phyloP scores from a whole-genome alignment of 2,888 invertebrate genomes.

The Melanophora roralis region DNA sequence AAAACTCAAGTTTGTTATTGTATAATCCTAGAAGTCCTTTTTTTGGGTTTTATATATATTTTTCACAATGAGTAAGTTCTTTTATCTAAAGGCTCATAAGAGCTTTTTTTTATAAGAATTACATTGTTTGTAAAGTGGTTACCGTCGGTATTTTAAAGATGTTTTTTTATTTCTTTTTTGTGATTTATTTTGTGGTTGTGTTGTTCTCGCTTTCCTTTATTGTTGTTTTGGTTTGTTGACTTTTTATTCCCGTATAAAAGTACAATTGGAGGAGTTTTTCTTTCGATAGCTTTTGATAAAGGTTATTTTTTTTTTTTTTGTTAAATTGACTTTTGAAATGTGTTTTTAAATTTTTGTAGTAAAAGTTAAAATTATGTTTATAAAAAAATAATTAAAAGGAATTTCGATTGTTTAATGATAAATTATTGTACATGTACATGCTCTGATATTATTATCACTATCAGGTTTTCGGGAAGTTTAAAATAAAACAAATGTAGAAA shows the following conservation, averaged over 20 bases:
- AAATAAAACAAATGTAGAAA: no score
- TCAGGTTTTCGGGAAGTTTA: no score
- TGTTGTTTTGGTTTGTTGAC: constrained; percentile 26
- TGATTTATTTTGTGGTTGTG: constrained; percentile 40
- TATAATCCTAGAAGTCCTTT: neutral
- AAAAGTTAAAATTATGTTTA: no score
- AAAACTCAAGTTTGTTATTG: constrained; percentile 38
- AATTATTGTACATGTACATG: no score
- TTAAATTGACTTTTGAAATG: neutral
- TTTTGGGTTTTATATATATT: neutral
- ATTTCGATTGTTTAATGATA: no score
- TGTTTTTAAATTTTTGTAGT: no score
- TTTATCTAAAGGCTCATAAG: constrained; percentile 18
- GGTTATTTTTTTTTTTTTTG: neutral
- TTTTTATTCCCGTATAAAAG: constrained; percentile 25
- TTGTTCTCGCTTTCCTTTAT: neutral
- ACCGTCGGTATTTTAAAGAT: constrained; percentile 40
- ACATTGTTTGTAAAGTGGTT: neutral
- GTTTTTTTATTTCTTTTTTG: constrained; percentile 36
- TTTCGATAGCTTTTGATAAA: neutral
- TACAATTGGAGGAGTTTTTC: constrained; percentile 47
- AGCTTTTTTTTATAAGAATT: neutral
- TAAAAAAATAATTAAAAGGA: no score
- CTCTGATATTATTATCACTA: no score
- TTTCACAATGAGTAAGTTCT: neutral